Evolutionary conservation across 1,140 invertebrate genomes (phyloP).

Genomic region (Caerostris extrusa): DNA sequence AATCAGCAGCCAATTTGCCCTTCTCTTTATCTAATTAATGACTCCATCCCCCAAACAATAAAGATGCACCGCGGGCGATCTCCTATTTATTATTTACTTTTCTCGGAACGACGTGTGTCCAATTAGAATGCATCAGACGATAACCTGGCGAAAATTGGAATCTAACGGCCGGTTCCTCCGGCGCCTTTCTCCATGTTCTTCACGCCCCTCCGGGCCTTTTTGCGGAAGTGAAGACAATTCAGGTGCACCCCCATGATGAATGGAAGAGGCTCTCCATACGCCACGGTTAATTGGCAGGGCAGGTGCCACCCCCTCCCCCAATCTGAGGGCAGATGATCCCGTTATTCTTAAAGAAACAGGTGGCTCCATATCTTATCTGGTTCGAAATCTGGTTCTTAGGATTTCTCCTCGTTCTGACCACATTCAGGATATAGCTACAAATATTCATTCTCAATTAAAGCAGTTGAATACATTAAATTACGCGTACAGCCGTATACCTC

Average conservation of each 20-base stretch:
- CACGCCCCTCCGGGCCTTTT: neutral
- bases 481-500: too few relatives aligned
- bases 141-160: too few relatives aligned
- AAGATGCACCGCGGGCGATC: too few relatives aligned
- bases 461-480: too few relatives aligned
- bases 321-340: neutral
- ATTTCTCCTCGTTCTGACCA: neutral
- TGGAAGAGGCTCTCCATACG: conserved; percentile 13
- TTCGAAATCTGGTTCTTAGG: neutral
- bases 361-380: neutral
- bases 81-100: conserved; percentile 4
- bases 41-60: too few relatives aligned
- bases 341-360: neutral
- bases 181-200: neutral
- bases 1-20: too few relatives aligned
- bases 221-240: neutral
- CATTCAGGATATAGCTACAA: too few relatives aligned
- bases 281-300: conserved; percentile 18
- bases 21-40: too few relatives aligned
- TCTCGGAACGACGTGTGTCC: neutral
- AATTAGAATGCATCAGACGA: neutral
- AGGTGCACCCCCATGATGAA: conserved; percentile 9
- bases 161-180: neutral
- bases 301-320: neutral
- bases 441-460: too few relatives aligned